A percentile compares a stretch with the other conserved stretches of the same genome.
phyloP scores from a whole-genome alignment of 2,797 vertebrate genomes.

The Malacoraja senta region DNA sequence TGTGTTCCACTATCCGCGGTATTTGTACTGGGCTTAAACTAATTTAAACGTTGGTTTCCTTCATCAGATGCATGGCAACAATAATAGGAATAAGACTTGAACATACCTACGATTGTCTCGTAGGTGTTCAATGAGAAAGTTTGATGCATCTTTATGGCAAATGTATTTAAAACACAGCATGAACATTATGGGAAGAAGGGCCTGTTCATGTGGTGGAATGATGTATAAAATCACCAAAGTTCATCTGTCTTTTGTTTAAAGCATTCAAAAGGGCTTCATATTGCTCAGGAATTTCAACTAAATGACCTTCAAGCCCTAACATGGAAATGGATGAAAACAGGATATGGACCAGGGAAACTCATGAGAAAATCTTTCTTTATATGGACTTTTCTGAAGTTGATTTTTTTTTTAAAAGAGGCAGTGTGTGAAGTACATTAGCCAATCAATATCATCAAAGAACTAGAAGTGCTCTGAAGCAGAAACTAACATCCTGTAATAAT shows the following conservation, averaged over 20 bases:
- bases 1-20: neutral
- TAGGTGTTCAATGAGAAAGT: neutral
- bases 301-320: conserved; percentile 20
- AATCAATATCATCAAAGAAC: conserved; percentile 36
- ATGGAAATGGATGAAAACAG: neutral
- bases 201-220: too few relatives aligned
- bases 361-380: conserved; percentile 22
- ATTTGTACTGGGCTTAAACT: neutral
- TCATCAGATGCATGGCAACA: neutral
- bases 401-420: neutral
- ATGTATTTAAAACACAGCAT: neutral
- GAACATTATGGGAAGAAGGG: too few relatives aligned
- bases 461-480: conserved; percentile 23
- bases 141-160: neutral
- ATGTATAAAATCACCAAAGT: conserved; percentile 3
- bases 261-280: neutral
- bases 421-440: conserved; percentile 16
- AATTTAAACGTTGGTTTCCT: neutral
- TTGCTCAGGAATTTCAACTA: conserved; percentile 25
- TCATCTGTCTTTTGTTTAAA: neutral
- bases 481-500: conserved; percentile 7
- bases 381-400: conserved; percentile 30
- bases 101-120: neutral
- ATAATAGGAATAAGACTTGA: neutral
- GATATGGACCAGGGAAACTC: conserved; percentile 16